Conservation (phyloP, 2,797 vertebrate genomes). For the Bradypus variegatus region DNA sequence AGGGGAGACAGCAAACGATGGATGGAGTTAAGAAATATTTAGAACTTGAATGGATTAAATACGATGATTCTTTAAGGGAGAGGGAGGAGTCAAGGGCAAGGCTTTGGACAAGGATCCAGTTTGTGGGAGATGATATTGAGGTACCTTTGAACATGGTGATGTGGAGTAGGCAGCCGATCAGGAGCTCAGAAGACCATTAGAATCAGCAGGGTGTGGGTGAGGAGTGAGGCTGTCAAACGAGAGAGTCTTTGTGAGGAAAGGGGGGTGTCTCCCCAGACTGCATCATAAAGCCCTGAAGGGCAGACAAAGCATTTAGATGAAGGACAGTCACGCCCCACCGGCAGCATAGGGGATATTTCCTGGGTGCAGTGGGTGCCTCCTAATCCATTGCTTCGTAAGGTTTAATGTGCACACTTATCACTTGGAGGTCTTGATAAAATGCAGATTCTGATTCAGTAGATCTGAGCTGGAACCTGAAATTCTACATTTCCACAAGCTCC, state of each 20-base stretch:
- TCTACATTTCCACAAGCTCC: neutral
- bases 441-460: neutral
- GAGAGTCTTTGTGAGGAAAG: neutral
- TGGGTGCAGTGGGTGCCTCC: neutral
- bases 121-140: neutral
- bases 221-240: neutral
- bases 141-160: neutral
- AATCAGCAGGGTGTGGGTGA: neutral
- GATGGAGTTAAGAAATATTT: neutral
- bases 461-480: neutral
- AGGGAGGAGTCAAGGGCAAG: neutral
- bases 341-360: neutral
- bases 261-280: neutral
- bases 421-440: neutral
- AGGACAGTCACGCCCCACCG: neutral
- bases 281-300: neutral
- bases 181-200: neutral
- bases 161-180: neutral
- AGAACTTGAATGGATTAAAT: neutral
- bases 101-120: neutral
- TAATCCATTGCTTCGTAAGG: neutral
- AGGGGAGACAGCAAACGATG: neutral
- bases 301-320: neutral
- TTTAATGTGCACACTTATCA: neutral
- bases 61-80: neutral